Percentiles rank a stretch among this genome's conserved stretches.
Conservation (phyloP, 1,140 invertebrate genomes). For the Liolophura sinensis region DNA sequence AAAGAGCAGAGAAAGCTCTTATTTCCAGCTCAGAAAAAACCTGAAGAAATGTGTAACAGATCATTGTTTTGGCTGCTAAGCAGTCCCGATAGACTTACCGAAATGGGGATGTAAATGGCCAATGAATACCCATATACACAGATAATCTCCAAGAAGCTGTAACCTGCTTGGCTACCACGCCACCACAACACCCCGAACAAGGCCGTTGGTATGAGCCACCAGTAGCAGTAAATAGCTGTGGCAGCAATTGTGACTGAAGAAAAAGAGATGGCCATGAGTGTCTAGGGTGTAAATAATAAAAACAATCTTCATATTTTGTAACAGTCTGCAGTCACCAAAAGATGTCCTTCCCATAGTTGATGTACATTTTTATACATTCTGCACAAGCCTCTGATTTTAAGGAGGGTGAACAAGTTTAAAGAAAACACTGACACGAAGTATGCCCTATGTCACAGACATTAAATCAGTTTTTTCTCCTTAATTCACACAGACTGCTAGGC, state of each 20-base stretch:
- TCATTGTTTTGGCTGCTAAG: neutral
- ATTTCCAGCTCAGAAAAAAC: neutral
- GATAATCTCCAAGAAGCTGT: conserved; percentile 76
- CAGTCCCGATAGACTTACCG: too few relatives aligned
- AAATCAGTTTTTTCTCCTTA: too few relatives aligned
- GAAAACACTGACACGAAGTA: too few relatives aligned
- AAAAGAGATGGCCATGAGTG: conserved; percentile 9
- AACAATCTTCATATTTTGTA: too few relatives aligned
- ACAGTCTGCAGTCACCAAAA: too few relatives aligned
- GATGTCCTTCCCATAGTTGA: too few relatives aligned
- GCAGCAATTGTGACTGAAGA: conserved; percentile 81
- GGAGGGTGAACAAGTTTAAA: too few relatives aligned
- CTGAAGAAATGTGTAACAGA: neutral
- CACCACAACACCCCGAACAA: conserved; percentile 87
- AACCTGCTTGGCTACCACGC: conserved; percentile 68
- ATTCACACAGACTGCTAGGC: too few relatives aligned
- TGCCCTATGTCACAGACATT: too few relatives aligned
- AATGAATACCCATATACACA: conserved; percentile 96
- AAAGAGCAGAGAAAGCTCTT: neutral
- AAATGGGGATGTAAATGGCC: conserved; percentile 90
- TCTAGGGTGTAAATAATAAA: too few relatives aligned
- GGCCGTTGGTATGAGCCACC: conserved; percentile 79
- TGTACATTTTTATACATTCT: too few relatives aligned
- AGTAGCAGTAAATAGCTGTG: conserved; percentile 86
- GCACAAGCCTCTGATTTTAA: too few relatives aligned